Percentiles rank a stretch among this genome's conserved stretches.
These are phyloP conservation scores for Sinentomon sp. DNA, from an alignment of 2,888 invertebrate genomes.

Conservation along the genomic window DNA sequence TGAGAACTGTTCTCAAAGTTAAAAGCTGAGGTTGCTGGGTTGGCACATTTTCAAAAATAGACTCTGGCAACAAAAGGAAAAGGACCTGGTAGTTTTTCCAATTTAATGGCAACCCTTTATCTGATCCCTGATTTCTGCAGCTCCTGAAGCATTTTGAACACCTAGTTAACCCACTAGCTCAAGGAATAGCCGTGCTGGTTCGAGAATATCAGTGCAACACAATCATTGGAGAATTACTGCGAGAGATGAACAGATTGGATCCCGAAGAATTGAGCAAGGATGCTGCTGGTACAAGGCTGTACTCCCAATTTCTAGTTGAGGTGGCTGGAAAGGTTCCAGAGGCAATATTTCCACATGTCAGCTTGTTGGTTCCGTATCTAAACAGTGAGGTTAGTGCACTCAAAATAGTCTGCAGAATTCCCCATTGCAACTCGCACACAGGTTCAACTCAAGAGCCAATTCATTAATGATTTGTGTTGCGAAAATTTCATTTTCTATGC, in stretches of 20 bases:
- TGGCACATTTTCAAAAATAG: too few species aligned
- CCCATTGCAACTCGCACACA: too few species aligned
- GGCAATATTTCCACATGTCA: slow-evolving; percentile 30
- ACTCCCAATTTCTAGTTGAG: slow-evolving; percentile 31
- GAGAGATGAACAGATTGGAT: slow-evolving; percentile 42
- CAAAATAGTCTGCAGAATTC: too few species aligned
- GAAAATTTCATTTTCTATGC: too few species aligned
- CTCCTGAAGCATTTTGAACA: slow-evolving; percentile 46
- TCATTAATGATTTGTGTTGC: too few species aligned
- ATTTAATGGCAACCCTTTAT: too few species aligned
- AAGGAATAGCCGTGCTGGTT: slow-evolving; percentile 38
- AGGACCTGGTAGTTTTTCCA: too few species aligned
- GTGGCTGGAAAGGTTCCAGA: slow-evolving; percentile 32
- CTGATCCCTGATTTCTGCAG: slow-evolving; percentile 25
- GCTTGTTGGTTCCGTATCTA: slow-evolving; percentile 30
- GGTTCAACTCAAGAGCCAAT: too few species aligned
- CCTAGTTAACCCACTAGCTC: slow-evolving; percentile 35
- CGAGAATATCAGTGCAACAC: slow-evolving; percentile 35
- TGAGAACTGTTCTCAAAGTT: too few species aligned
- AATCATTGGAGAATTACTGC: slow-evolving; percentile 40
- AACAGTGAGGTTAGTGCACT: slow-evolving; percentile 23
- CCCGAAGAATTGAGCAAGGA: slow-evolving; percentile 27
- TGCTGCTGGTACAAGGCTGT: slow-evolving; percentile 17
- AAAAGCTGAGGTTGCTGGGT: too few species aligned
- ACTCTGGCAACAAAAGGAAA: too few species aligned